Evolutionary conservation across 2,888 invertebrate genomes (phyloP), one percentile per base, ranked within the genome.

Genomic region (Drepanosiphum platanoidis): DNA sequence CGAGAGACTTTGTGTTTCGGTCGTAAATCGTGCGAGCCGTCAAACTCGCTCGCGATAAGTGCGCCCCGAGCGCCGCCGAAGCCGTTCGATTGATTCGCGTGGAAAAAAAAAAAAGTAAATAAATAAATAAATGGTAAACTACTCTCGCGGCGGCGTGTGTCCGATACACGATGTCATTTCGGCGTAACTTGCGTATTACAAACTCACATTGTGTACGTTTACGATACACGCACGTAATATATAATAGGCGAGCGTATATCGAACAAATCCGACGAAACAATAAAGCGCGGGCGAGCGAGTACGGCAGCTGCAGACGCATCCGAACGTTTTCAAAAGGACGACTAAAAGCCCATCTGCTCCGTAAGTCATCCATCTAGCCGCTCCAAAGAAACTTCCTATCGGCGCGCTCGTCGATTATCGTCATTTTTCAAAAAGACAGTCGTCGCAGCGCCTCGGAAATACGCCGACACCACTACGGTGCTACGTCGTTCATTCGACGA

Each of bases 11-110:
- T 34, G 36, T 30, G 52, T 34, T n/a, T 34, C 13, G 34, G 13
- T 52, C 74, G 74, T 74, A 74, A 74, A 52, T 74, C 74, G 74
- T n/a, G 52, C 22, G 11, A 52, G n/a, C 52, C n/a, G 52, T 52
- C n/a, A n/a, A 34, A 75, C 22, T 15, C 22, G 34, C n/a, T 32
- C 52, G 52, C 52, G 52, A 52, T 52, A 52, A 22, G 52, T 52
- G 52, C 52, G 46, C 46, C 4, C 42, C n/a, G n/a, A n/a, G 42
- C 42, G 11, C 42, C 42, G 13, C 1, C 11, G 11, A n/a, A n/a
- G n/a, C n/a, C 61, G 30, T 30, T 27, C 61, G 27, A 64, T 64
- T 64, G 64, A 64, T 30, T 30, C 64, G 30, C 30, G 11, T 27
- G 58, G 22, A 64, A 64, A 64, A 64, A 64, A 64, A 64, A 30